Conservation (phyloP, 2,113 vertebrate species). For the Piaya cayana region DNA sequence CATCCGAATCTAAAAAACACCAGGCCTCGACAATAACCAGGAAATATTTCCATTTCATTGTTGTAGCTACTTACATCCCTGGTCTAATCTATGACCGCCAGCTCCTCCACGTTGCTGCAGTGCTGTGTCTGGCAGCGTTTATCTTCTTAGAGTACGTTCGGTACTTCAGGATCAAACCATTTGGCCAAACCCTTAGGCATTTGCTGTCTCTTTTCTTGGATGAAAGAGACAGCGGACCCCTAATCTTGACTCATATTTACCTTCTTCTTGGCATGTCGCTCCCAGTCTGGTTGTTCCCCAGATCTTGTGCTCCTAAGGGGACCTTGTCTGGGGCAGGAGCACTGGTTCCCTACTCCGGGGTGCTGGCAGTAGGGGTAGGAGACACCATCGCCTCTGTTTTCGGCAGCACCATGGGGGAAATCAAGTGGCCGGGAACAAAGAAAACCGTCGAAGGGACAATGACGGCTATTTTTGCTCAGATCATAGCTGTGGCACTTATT, state of each 20-base stretch:
- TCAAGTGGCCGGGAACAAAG: constrained; percentile 95
- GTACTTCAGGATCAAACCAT: constrained; percentile 90
- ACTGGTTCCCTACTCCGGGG: constrained; percentile 90
- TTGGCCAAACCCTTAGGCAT: constrained; percentile 86
- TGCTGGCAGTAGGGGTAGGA: constrained; percentile 92
- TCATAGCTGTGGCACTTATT: constrained; percentile 93
- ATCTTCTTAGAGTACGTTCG: constrained; percentile 90
- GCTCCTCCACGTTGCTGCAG: constrained; percentile 88
- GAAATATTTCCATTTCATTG: constrained; percentile 95
- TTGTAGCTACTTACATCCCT: constrained; percentile 90
- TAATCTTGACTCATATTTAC: constrained; percentile 96
- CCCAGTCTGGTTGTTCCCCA: constrained; percentile 92
- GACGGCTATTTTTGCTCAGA: constrained; percentile 93
- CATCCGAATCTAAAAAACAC: constrained; percentile 88
- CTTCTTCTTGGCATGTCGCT: constrained; percentile 94
- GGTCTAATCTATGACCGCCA: constrained; percentile 90
- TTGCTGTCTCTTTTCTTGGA: constrained; percentile 92
- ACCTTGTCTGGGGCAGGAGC: constrained; percentile 82
- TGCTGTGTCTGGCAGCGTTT: constrained; percentile 86
- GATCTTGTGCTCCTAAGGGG: constrained; percentile 85
- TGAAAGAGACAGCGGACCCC: constrained; percentile 92
- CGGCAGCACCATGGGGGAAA: constrained; percentile 91
- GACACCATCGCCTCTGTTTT: constrained; percentile 92
- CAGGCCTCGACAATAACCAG: constrained; percentile 88
- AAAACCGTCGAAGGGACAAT: constrained; percentile 97